Base-by-base conservation (phyloP, 2,113 vertebrate genomes). In the Gallinago undulata region DNA sequence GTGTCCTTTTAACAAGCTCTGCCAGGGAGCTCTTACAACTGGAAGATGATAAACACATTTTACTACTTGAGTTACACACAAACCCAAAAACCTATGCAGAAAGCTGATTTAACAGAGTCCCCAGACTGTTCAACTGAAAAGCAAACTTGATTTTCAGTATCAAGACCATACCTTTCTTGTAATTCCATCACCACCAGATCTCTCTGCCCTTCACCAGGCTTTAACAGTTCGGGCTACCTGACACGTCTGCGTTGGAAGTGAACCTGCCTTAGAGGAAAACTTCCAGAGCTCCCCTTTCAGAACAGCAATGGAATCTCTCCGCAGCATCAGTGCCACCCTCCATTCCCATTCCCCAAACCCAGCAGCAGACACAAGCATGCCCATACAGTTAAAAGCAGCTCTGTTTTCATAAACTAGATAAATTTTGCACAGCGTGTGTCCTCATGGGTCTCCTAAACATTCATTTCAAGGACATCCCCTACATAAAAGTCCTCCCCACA, bases 11-110 rank as follows among this genome's bases (percentile, higher is more conserved):
- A 76, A 72, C 45, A 55, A 87, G 86, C 68, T 80, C 79, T 93
- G 86, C 79, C 92, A 92, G 76, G 59, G 83, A 97, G 85, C 72
- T 86, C 68, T 74, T 79, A 76, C 30, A 80, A 94, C 79, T 62
- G 45, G 7, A 76, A 84, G 55, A 66, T 23, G 88, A 93, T 63
- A 90, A 96, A 77, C 79, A 69, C 63, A 64, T 83, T 90, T 92
- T 39, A 66, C 86, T 68, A 24, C 57, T 30, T 9, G 28, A 66
- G 41, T 83, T 83, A 28, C 45, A 45, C 0, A 60, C 45, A 63
- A 41, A 41, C 33, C 79, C 62, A 13, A 17, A 67, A 70, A 75
- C 16, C 64, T 55, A 16, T 5, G 30, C 30, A 76, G 81, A 70
- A 89, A 7, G 25, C 47, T 82, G 84, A 84, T 43, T 79, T 37